Percentiles rank a stretch among this genome's conserved stretches.
phyloP scores from a whole-genome alignment of 2,888 invertebrate genomes.

The Lochmaea crataegi region DNA sequence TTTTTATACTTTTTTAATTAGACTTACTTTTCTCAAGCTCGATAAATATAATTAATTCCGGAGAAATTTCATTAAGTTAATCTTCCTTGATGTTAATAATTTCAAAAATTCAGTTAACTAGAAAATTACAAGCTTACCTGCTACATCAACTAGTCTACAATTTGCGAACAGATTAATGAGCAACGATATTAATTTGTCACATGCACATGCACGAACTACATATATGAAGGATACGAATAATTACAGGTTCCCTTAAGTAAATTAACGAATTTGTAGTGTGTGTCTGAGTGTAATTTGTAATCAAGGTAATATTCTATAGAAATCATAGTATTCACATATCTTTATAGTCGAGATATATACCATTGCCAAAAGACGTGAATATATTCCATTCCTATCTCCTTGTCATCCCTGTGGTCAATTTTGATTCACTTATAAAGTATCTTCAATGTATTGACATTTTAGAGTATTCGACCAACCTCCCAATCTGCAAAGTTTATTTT shows the following conservation, averaged over 20 bases:
- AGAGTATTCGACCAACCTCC: too few species aligned
- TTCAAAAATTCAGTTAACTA: constrained; percentile 16
- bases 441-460: too few species aligned
- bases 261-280: background rate
- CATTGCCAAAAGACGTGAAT: too few species aligned
- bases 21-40: background rate
- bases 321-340: background rate
- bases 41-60: background rate
- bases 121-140: constrained; percentile 11
- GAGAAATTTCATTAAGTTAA: constrained; percentile 7
- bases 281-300: background rate
- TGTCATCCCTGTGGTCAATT: too few species aligned
- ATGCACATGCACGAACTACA: background rate
- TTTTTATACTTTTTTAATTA: background rate
- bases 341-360: too few species aligned
- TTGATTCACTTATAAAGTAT: too few species aligned
- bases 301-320: background rate
- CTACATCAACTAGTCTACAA: background rate
- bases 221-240: background rate
- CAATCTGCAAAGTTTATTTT: too few species aligned
- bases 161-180: background rate
- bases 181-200: constrained; percentile 4
- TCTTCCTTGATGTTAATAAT: background rate
- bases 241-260: background rate
- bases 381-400: too few species aligned